phyloP scores from a whole-genome alignment of 1,140 invertebrate genomes.

The Diabrotica virgifera region DNA sequence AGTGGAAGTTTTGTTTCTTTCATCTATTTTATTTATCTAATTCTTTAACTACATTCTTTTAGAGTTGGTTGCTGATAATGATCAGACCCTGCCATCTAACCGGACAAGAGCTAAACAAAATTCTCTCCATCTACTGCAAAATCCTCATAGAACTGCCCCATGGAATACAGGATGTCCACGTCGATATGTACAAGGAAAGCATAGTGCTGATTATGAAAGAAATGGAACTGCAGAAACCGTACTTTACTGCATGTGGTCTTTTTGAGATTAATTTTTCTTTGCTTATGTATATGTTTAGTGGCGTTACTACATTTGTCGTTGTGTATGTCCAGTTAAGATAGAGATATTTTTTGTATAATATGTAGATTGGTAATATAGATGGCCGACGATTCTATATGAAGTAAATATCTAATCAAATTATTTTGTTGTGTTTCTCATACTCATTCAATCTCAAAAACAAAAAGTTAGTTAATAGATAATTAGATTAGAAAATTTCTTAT shows the following conservation, averaged over 20 bases:
- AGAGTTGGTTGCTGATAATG: slow-evolving; percentile 18
- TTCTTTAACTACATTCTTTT: slow-evolving; percentile 7
- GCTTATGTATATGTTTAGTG: slow-evolving; percentile 19
- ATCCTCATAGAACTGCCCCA: slow-evolving; percentile 21
- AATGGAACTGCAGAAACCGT: slow-evolving; percentile 20
- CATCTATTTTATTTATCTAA: no score
- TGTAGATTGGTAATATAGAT: no score
- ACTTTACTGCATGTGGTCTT: slow-evolving; percentile 22
- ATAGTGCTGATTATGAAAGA: slow-evolving; percentile 13
- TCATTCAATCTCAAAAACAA: no score
- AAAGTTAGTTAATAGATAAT: no score
- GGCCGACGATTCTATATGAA: no score
- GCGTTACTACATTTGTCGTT: slow-evolving; percentile 7
- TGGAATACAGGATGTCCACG: slow-evolving; percentile 1
- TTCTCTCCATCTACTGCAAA: slow-evolving; percentile 13
- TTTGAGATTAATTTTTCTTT: slow-evolving; percentile 23
- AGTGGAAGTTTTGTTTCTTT: no score
- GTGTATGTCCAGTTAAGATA: background rate
- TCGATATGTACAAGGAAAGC: slow-evolving; percentile 11
- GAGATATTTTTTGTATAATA: no score
- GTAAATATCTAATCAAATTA: no score
- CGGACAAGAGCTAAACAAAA: slow-evolving; percentile 12
- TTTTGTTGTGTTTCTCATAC: no score
- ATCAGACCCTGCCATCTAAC: slow-evolving; percentile 9
- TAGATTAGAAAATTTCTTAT: no score